A percentile compares a stretch with the other conserved stretches of the same genome.
Conservation (phyloP, 1,140 invertebrate genomes). For the Lamellibrachia luymesi region DNA sequence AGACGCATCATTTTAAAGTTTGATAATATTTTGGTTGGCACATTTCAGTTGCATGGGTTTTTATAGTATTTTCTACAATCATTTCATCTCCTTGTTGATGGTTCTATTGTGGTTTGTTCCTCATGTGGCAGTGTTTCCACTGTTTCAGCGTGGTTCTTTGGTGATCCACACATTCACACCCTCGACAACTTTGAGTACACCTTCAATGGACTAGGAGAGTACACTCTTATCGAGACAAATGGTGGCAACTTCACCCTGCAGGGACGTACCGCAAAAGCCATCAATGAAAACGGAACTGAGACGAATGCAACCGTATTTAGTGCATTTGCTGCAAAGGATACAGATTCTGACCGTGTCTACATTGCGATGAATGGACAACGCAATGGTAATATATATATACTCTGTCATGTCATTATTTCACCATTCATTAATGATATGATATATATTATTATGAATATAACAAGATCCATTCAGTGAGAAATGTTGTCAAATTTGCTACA, state of each 20-base stretch:
- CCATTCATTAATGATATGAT: neutral
- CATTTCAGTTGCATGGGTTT: neutral
- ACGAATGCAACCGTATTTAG: neutral
- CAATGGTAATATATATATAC: neutral
- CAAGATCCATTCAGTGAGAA: neutral
- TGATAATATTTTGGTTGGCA: neutral
- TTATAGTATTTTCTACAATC: neutral
- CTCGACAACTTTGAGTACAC: constrained; percentile 1
- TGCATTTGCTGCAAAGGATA: neutral
- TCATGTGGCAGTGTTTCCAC: neutral
- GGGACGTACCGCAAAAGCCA: neutral
- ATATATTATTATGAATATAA: no score
- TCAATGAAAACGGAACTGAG: neutral
- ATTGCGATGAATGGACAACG: neutral
- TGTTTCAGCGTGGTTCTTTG: neutral
- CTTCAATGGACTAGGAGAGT: neutral
- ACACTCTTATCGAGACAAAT: neutral
- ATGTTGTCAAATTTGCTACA: neutral
- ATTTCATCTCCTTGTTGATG: neutral
- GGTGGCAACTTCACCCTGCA: neutral
- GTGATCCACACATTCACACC: neutral
- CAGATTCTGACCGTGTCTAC: neutral
- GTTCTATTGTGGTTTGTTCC: neutral
- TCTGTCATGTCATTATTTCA: neutral
- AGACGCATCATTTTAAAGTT: neutral